These are phyloP conservation scores for Botrylloides violaceus DNA, from an alignment of 23 tunicate genomes.

Conservation along the genomic window DNA sequence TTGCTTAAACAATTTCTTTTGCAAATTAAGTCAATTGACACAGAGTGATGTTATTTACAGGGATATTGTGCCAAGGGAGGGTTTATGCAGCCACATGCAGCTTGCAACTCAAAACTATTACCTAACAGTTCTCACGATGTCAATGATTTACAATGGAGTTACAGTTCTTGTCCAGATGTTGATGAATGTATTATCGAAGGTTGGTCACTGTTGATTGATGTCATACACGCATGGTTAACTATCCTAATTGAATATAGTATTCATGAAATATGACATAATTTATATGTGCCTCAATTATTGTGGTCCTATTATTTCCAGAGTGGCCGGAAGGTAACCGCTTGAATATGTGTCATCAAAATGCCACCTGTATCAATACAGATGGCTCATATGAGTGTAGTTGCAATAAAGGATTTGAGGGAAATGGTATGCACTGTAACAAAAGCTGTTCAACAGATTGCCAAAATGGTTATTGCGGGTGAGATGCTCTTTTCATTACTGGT, in stretches of 20 bases:
- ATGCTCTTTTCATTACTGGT: not conserved
- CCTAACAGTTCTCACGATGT: not conserved
- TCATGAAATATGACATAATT: no score
- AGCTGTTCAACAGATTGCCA: constrained; percentile 35
- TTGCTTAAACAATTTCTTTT: no score
- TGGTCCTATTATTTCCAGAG: constrained; percentile 31
- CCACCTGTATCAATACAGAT: constrained; percentile 34
- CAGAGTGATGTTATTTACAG: no score
- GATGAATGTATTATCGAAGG: constrained; percentile 41
- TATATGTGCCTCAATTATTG: no score
- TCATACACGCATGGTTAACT: no score
- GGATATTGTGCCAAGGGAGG: constrained; percentile 44
- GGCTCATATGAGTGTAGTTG: constrained; percentile 38
- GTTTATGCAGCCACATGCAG: constrained; percentile 11
- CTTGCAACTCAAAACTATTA: not conserved
- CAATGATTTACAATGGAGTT: constrained; percentile 26
- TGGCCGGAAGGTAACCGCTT: constrained; percentile 49
- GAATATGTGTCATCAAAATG: constrained; percentile 41
- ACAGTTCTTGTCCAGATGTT: constrained; percentile 52
- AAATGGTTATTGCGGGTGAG: constrained; percentile 59
- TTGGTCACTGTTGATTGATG: not conserved
- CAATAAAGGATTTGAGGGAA: constrained; percentile 37
- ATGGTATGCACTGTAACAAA: constrained; percentile 37
- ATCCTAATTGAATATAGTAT: no score
- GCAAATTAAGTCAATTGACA: no score